Percentiles rank a stretch among this genome's conserved stretches.
Evolutionary conservation across 2,113 vertebrate species (phyloP).

Genomic region (Tetraodon nigroviridis): DNA sequence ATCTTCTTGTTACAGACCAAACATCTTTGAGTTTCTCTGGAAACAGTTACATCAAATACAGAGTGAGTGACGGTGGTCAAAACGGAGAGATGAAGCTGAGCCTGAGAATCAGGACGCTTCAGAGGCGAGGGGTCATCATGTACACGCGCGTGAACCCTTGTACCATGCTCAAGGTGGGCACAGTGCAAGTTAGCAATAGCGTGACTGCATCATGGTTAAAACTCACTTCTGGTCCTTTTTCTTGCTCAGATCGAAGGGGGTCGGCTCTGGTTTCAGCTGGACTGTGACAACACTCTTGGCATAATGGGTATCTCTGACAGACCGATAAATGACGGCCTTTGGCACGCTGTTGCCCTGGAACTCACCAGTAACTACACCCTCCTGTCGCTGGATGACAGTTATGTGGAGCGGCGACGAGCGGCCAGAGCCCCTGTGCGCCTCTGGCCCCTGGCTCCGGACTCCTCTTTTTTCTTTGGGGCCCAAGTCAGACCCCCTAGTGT

Average conservation of each 20-base stretch:
- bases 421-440: constrained; percentile 82
- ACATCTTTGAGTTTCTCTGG: constrained; percentile 94
- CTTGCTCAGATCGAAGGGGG: constrained; percentile 82
- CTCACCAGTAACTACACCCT: constrained; percentile 92
- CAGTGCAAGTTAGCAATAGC: background rate
- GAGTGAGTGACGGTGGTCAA: constrained; percentile 82
- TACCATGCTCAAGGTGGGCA: constrained; percentile 89
- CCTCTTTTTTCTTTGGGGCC: constrained; percentile 88
- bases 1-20: constrained; percentile 73
- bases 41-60: constrained; percentile 97
- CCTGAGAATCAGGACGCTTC: constrained; percentile 88
- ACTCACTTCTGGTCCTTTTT: background rate
- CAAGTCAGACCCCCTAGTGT: constrained; percentile 79
- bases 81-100: constrained; percentile 86
- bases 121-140: constrained; percentile 94
- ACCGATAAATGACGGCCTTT: constrained; percentile 87
- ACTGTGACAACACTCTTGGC: constrained; percentile 88
- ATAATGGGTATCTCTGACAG: constrained; percentile 91
- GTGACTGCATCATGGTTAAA: background rate
- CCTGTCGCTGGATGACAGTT: constrained; percentile 89
- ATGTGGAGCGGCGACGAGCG: constrained; percentile 85
- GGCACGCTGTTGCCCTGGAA: constrained; percentile 90
- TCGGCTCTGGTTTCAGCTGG: constrained; percentile 94
- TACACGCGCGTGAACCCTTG: constrained; percentile 91
- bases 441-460: constrained; percentile 82